phyloP scores from a whole-genome alignment of 2,797 vertebrate species.

The Etheostoma nigrum region DNA sequence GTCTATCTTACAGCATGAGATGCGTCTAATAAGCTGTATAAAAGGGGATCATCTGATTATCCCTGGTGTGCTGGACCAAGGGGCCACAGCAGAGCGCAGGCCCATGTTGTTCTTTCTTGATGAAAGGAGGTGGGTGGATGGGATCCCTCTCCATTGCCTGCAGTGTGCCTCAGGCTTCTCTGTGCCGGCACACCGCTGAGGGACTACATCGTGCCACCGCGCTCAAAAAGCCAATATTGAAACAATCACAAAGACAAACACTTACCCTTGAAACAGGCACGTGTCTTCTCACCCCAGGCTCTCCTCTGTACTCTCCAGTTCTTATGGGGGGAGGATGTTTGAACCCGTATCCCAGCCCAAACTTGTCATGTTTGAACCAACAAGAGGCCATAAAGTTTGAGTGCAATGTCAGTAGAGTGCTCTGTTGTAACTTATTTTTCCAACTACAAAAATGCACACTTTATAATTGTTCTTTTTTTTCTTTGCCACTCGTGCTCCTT shows the following conservation, averaged over 20 bases:
- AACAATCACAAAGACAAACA: conserved; percentile 81
- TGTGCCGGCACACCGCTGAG: conserved; percentile 63
- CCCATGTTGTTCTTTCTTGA: conserved; percentile 82
- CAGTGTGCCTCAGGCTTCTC: conserved; percentile 79
- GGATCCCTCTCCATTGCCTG: conserved; percentile 80
- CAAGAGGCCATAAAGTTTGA: conserved; percentile 61
- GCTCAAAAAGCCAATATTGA: conserved; percentile 82
- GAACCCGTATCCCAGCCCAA: conserved; percentile 58
- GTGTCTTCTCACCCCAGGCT: conserved; percentile 69
- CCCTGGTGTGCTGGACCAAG: conserved; percentile 78
- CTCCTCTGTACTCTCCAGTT: conserved; percentile 46
- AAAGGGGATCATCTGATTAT: conserved; percentile 84
- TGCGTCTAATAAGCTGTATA: conserved; percentile 84
- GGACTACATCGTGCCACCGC: conserved; percentile 70
- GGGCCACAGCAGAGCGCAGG: conserved; percentile 70
- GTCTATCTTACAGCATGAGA: conserved; percentile 74
- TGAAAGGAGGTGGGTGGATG: conserved; percentile 83
- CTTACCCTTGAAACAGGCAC: conserved; percentile 79
- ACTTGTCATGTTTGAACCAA: conserved; percentile 58
- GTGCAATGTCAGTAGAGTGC: conserved; percentile 25
- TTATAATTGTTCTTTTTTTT: background rate
- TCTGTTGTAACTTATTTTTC: background rate
- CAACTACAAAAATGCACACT: background rate
- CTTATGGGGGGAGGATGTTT: conserved; percentile 49
- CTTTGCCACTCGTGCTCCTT: conserved; percentile 20